phyloP scores from a whole-genome alignment of 2,113 vertebrate species.

The Chamaea fasciata region DNA sequence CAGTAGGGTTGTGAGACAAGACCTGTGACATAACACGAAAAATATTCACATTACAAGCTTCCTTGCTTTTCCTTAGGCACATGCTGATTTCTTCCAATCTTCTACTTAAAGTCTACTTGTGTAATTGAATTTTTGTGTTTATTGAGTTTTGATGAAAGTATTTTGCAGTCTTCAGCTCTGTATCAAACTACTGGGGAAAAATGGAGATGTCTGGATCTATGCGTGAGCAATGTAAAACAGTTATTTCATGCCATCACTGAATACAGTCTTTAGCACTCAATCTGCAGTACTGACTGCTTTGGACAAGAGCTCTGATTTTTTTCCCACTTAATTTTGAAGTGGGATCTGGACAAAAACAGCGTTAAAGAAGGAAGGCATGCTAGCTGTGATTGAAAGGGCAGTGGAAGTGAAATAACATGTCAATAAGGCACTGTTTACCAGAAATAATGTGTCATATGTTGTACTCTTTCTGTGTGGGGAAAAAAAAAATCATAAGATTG shows the following conservation, averaged over 20 bases:
- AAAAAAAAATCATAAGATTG: background rate
- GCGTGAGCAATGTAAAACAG: background rate
- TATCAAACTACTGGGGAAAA: background rate
- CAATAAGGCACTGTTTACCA: background rate
- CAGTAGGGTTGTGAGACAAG: background rate
- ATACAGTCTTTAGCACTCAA: background rate
- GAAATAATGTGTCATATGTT: background rate
- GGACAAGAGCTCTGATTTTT: background rate
- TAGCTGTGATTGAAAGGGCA: background rate
- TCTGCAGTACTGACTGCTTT: background rate
- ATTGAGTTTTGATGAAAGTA: background rate
- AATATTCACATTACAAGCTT: background rate
- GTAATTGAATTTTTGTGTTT: background rate
- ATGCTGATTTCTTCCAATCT: background rate
- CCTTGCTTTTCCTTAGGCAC: background rate
- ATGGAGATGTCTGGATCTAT: background rate
- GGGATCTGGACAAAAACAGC: background rate
- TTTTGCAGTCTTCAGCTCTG: background rate
- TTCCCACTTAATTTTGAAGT: background rate
- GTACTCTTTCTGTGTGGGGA: background rate
- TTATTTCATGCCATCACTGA: background rate
- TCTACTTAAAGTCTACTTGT: background rate
- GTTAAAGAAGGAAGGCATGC: background rate
- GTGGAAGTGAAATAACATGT: background rate
- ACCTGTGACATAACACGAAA: background rate